Conservation (phyloP, 23 tunicate genomes). For the Phallusia fumigata region DNA sequence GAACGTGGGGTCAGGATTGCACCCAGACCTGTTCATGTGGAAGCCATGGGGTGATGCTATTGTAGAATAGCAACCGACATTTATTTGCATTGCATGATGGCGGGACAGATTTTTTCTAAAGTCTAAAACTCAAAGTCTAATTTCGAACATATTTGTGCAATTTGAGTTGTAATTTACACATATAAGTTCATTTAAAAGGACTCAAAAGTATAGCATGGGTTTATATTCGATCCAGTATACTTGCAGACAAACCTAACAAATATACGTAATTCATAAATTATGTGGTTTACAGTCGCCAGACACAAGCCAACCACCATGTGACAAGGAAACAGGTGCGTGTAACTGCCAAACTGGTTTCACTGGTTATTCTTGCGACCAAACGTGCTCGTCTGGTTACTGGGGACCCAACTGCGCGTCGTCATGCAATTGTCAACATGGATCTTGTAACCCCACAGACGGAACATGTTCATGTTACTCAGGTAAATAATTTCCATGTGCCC, state of each 20-base stretch:
- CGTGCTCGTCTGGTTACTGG: constrained; percentile 42
- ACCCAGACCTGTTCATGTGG: constrained; percentile 52
- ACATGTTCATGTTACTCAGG: constrained; percentile 36
- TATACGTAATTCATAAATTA: too few relatives aligned
- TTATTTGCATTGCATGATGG: too few relatives aligned
- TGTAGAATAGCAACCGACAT: too few relatives aligned
- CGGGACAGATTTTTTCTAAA: too few relatives aligned
- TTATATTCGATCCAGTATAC: too few relatives aligned
- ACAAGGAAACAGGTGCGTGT: constrained; percentile 22
- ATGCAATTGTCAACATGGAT: constrained; percentile 37
- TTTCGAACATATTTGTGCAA: too few relatives aligned
- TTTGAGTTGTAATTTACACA: too few relatives aligned
- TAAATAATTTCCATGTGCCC: too few relatives aligned
- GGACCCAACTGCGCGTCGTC: constrained; percentile 20
- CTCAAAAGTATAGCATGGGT: too few relatives aligned
- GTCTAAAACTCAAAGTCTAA: too few relatives aligned
- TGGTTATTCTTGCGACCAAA: constrained; percentile 24
- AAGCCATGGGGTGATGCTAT: constrained; percentile 10
- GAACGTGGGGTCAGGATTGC: constrained; percentile 66
- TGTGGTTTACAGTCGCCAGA: neutral
- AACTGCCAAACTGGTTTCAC: constrained; percentile 27
- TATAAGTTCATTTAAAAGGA: too few relatives aligned
- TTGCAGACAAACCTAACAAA: too few relatives aligned
- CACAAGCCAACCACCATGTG: constrained; percentile 15
- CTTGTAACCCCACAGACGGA: constrained; percentile 30